phyloP scores from a whole-genome alignment of 2,113 vertebrate genomes.

The Terrapene triunguis region DNA sequence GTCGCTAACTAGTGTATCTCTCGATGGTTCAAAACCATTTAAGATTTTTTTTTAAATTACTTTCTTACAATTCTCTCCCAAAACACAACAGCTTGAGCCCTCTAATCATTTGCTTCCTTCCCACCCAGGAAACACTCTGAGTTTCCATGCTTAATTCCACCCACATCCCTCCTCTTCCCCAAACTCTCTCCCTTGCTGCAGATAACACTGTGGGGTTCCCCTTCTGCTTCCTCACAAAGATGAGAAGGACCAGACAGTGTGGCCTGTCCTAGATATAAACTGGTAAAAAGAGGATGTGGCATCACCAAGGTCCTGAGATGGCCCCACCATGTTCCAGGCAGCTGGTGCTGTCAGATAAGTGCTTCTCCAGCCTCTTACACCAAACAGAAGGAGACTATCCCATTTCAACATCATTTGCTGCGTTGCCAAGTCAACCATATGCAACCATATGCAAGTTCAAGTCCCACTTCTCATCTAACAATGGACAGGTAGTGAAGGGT shows the following conservation, averaged over 20 bases:
- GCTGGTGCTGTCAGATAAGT: too few species aligned
- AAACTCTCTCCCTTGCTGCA: neutral
- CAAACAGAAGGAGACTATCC: too few species aligned
- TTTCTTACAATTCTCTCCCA: neutral
- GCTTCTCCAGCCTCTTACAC: too few species aligned
- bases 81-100: neutral
- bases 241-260: neutral
- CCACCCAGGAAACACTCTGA: rapidly evolving
- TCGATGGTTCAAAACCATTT: neutral
- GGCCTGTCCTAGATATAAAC: neutral
- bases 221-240: neutral
- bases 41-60: neutral
- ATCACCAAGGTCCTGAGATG: neutral
- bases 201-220: neutral
- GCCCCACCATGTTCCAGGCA: neutral
- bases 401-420: neutral
- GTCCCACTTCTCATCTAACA: neutral
- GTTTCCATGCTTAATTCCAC: too few species aligned
- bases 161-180: neutral
- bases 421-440: rapidly evolving
- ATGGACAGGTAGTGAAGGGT: rapidly evolving
- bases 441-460: neutral
- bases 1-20: neutral
- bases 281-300: rapidly evolving
- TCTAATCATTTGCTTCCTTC: neutral